A percentile compares a stretch with the other conserved stretches of the same genome.
Conservation (phyloP, 1,140 invertebrate species). For the Thaumetopoea pityocampa region DNA sequence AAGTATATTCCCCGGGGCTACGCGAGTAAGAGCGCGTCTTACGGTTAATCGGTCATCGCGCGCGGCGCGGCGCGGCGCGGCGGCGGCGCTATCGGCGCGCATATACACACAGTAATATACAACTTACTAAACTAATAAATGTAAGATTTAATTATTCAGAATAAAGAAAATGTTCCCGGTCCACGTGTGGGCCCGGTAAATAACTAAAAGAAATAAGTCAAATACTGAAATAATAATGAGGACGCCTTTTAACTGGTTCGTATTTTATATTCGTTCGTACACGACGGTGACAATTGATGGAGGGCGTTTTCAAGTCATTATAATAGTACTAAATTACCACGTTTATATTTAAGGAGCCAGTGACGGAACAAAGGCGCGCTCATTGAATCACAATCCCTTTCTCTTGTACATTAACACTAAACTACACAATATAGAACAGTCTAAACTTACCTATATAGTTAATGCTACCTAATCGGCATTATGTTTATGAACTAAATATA, state of each 20-base stretch:
- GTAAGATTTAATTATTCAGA: conserved; percentile 13
- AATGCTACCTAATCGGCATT: conserved; percentile 16
- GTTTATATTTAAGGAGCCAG: no score
- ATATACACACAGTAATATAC: conserved; percentile 25
- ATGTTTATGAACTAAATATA: conserved; percentile 10
- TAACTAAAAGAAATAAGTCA: conserved; percentile 27
- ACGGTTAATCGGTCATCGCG: no score
- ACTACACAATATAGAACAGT: conserved; percentile 19
- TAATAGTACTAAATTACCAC: no score
- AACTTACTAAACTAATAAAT: conserved; percentile 15
- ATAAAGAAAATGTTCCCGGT: conserved; percentile 4
- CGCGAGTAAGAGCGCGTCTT: no score
- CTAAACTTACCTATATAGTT: conserved; percentile 12
- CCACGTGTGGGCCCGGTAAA: conserved; percentile 7
- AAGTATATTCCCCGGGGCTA: no score
- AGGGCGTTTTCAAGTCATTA: no score
- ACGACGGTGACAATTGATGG: no score
- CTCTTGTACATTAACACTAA: conserved; percentile 16
- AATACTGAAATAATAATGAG: conserved; percentile 25
- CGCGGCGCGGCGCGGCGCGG: no score
- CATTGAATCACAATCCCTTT: conserved; percentile 23
- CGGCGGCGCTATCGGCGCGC: no score
- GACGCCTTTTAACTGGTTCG: no score
- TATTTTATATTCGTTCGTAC: no score
- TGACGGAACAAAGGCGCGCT: no score